Conservation (phyloP, 2,797 vertebrate species). For the Hydrocynus forskahlii region DNA sequence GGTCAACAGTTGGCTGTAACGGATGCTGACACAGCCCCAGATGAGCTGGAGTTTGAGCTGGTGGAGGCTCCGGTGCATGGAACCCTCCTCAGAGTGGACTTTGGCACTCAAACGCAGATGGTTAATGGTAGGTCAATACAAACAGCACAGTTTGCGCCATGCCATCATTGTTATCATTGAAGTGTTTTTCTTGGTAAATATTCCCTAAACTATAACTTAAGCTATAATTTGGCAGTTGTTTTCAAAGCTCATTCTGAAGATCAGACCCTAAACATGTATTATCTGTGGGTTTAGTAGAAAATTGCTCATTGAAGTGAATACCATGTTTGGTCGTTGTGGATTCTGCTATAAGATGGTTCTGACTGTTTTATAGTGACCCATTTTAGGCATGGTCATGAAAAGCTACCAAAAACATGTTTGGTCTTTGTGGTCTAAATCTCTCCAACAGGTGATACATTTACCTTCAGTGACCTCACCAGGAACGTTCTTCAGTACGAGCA, state of each 20-base stretch:
- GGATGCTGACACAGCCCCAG: conserved; percentile 80
- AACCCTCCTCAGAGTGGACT: conserved; percentile 74
- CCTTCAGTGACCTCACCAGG: conserved; percentile 85
- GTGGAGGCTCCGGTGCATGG: conserved; percentile 85
- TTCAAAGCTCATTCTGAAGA: no score
- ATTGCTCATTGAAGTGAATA: no score
- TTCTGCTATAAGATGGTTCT: no score
- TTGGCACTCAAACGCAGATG: conserved; percentile 69
- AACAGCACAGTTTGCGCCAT: neutral
- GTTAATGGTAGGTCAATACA: conserved; percentile 64
- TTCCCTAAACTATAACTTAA: no score
- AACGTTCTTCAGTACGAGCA: conserved; percentile 87
- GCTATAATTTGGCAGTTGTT: no score
- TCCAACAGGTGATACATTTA: conserved; percentile 87
- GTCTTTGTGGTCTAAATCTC: neutral
- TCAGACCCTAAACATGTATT: no score
- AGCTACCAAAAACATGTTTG: no score
- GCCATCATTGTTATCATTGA: neutral
- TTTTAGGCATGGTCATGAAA: no score
- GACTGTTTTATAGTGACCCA: no score
- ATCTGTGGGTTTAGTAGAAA: no score
- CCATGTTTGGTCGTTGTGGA: no score
- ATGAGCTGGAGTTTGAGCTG: conserved; percentile 92
- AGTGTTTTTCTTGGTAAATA: neutral
- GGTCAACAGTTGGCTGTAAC: conserved; percentile 84